Percentiles rank a stretch among this genome's conserved stretches.
These are phyloP conservation scores for Bryconaethiops microstoma DNA, from an alignment of 2,797 vertebrate species.

Conservation along the genomic window DNA sequence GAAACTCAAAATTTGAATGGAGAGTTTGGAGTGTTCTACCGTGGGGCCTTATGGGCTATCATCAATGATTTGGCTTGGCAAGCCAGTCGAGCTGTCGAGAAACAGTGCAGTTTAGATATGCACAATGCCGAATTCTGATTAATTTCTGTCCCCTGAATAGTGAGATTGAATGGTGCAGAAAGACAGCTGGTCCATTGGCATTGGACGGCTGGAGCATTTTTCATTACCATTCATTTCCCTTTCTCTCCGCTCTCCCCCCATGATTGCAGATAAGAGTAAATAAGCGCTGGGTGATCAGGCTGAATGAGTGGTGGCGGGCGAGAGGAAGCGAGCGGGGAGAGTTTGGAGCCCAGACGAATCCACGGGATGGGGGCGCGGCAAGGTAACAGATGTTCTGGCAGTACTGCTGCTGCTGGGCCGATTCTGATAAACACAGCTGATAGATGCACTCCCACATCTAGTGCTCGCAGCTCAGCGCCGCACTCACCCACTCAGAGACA, in stretches of 20 bases:
- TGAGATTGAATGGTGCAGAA: slow-evolving; percentile 5
- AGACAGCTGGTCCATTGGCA: slow-evolving; percentile 45
- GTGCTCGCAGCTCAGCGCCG: slow-evolving; percentile 56
- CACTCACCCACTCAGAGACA: slow-evolving; percentile 50
- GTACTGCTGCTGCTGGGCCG: slow-evolving; percentile 54
- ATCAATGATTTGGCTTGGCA: neutral
- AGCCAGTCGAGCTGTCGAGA: neutral
- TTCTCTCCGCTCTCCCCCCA: slow-evolving; percentile 38
- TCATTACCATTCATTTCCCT: slow-evolving; percentile 33
- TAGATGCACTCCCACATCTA: slow-evolving; percentile 48
- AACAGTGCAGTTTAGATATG: slow-evolving; percentile 20
- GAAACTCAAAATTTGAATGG: no score
- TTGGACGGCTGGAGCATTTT: slow-evolving; percentile 37
- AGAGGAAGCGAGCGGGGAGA: slow-evolving; percentile 27
- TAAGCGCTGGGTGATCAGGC: slow-evolving; percentile 37
- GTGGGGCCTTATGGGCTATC: no score
- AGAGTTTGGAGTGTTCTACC: no score
- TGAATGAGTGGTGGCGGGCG: slow-evolving; percentile 37
- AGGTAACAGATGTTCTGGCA: slow-evolving; percentile 66
- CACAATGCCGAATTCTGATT: slow-evolving; percentile 35
- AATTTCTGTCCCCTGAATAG: slow-evolving; percentile 31
- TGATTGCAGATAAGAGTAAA: slow-evolving; percentile 39
- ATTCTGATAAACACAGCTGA: slow-evolving; percentile 65
- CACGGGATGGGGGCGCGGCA: slow-evolving; percentile 17
- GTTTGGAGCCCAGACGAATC: slow-evolving; percentile 33